Evolutionary conservation across 2,888 invertebrate species (phyloP), one percentile per base, ranked within the genome.

Genomic region (Chelonus formosanus): DNA sequence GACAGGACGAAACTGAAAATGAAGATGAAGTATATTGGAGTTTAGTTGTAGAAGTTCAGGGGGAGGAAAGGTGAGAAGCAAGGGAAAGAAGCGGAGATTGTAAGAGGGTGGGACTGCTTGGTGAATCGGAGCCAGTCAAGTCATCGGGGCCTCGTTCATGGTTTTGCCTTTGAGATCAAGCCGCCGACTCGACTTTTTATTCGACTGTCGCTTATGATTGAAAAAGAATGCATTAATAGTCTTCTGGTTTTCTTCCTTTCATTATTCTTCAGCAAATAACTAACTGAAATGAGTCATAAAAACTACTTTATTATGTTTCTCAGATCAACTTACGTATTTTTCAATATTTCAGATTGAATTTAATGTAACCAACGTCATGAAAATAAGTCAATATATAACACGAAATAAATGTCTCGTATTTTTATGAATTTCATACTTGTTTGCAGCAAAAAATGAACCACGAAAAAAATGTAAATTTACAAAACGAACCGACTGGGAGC

Each of bases 181-280:
- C 80, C 81, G 81, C 47, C 55, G 34, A 74, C 75, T 78, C 75
- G 75, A 78, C 78, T 83, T 82, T 81, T 83, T 82, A 80, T 79
- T 78, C 70, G 75, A 79, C 80, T 83, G 81, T 83, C 80, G 78
- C 75, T 81, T 83, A 80, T 82, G 80, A 83, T 83, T 81, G 83
- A 80, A 83, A 81, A 81, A 81, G 76, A 78, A 77, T 76, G 74
- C 76, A 76, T 78, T 80, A 81, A 81, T 81, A 80, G 79, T 76
- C 76, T 69, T 69, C 70, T 72, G 72, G 73, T 48, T 50, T 57
- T 62, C 45, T 47, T 7, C n/a, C 43, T 40, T 59, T 10, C 4
- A 32, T 54, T 45, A 54, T 45, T 53, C 34, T 61, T 52, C 32
- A 52, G 48, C 31, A 35, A 62, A 55, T 54, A 62, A 62, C 20